Evolutionary conservation across 2,888 invertebrate genomes (phyloP).

Genomic region (Pristionchus entomophagus): DNA sequence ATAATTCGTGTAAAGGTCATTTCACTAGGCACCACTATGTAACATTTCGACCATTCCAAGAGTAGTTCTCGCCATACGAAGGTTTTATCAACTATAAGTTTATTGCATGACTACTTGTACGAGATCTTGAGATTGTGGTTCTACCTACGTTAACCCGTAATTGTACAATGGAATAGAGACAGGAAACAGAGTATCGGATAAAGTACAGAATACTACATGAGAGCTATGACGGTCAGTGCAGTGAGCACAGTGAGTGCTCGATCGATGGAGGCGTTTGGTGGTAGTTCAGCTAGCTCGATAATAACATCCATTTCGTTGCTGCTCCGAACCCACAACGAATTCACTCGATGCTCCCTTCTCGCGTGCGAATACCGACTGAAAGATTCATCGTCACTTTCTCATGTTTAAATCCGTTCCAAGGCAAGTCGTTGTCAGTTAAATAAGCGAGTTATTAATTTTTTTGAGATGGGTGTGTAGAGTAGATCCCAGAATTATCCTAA

Average conservation of each 20-base stretch:
- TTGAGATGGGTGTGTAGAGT: no score
- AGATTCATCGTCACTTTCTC: not conserved
- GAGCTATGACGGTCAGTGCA: not conserved
- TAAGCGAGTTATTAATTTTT: no score
- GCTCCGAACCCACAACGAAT: conserved; percentile 41
- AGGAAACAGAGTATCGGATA: not conserved
- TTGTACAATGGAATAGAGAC: conserved; percentile 9
- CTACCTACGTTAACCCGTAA: not conserved
- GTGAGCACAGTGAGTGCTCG: not conserved
- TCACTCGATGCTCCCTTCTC: conserved; percentile 43
- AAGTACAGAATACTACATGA: not conserved
- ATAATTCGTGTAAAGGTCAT: not conserved
- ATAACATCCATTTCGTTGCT: conserved; percentile 24
- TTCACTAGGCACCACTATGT: not conserved
- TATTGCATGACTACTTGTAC: conserved; percentile 21
- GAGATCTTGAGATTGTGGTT: conserved; percentile 7
- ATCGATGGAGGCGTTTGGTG: not conserved
- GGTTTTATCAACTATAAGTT: not conserved
- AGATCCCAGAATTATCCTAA: no score
- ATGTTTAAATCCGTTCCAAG: no score
- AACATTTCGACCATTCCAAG: not conserved
- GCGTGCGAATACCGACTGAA: conserved; percentile 30
- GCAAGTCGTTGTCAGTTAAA: no score
- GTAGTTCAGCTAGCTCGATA: conserved; percentile 12
- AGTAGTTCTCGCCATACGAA: no score